Base-by-base conservation (phyloP, 1,140 invertebrate genomes). In the Microplitis demolitor region DNA sequence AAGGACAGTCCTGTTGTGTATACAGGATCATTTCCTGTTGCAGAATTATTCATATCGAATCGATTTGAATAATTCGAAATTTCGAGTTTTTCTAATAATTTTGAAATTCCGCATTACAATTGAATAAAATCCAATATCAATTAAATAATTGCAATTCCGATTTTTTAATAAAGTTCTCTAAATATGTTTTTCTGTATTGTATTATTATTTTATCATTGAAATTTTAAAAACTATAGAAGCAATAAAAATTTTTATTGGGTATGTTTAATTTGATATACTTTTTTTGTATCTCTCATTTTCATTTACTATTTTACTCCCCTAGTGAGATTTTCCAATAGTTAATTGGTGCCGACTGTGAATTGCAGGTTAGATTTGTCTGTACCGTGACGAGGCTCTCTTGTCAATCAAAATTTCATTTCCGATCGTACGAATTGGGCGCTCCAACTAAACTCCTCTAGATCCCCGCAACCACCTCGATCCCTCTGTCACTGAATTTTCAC, bases 331-430 rank as follows among this genome's bases (percentile, higher is more conserved):
- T 74, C 54, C 58, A 53, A 69, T 76, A 62, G 73, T 71, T 74
- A 74, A 74, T 76, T 76, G 75, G 37, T 63, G 71, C 45, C 68
- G 63, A 67, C 66, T 73, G 69, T 76, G 78, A 84, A 84, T 83
- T 80, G 79, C 60, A 80, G 80, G 82, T 76, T 83, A 80, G 79
- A 78, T 84, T 84, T 80, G 80, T 78, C 72, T 69, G 77, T 78
- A 72, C 79, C 77, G 76, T 77, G 80, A 82, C 82, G 79, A 77
- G 75, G 60, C 76, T 69, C 77, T 78, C 74, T 78, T 78, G 79
- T 71, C 79, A 78, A 83, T 83, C 79, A 83, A 84, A 84, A 79
- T 84, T 82, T 80, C 80, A 84, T 83, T 83, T 79, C 82, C 81
- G 77, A 80, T 80, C 74, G 63, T 71, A 74, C 75, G 79, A 83